Base-by-base conservation (phyloP, 1,140 invertebrate species). In the Euura saliciscinereae region DNA sequence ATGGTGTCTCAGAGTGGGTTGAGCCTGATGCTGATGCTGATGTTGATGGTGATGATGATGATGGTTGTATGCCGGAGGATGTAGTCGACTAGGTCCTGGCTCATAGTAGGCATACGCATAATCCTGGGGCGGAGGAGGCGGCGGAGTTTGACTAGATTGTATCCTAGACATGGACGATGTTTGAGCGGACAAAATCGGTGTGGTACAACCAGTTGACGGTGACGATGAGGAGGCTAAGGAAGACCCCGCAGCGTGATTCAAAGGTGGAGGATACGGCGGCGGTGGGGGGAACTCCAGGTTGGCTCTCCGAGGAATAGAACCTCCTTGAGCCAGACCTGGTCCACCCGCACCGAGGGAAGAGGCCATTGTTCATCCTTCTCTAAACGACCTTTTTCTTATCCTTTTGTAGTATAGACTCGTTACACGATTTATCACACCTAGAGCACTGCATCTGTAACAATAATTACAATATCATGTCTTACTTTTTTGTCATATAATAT, bases 91-190 rank as follows among this genome's bases (percentile, higher is more conserved):
- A 4, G 92, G 91, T 1, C 91, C 91, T 1, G 91, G 89, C 74
- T 94, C 92, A 82, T 94, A 94, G 80, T 94, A 95, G 8, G 93
- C 93, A 81, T 94, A 95, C 6, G 93, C 93, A 82, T 95, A 95
- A 80, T 94, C 92, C 64, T 86, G 78, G 59, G 83, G 8, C 51
- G 51, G 13, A n/a, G 51, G 8, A n/a, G 51, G 8, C 8, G 44
- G 11, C 28, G 66, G 8, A 43, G 51, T 28, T 43, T 46, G 28
- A 45, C 69, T 42, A 46, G 46, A 45, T 44, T 44, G 42, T 28
- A 28, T 28, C 43, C 51, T 28, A 10, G 44, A 45, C 69, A 43
- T 44, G n/a, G 43, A 70, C 10, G 42, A 42, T 59, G 43, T 13
- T 45, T 8, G 10, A n/a, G 28, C 42, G 44, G 51, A 59, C 3